Evolutionary conservation across 2,888 invertebrate species (phyloP).

Genomic region (Cerastis rubricosa): DNA sequence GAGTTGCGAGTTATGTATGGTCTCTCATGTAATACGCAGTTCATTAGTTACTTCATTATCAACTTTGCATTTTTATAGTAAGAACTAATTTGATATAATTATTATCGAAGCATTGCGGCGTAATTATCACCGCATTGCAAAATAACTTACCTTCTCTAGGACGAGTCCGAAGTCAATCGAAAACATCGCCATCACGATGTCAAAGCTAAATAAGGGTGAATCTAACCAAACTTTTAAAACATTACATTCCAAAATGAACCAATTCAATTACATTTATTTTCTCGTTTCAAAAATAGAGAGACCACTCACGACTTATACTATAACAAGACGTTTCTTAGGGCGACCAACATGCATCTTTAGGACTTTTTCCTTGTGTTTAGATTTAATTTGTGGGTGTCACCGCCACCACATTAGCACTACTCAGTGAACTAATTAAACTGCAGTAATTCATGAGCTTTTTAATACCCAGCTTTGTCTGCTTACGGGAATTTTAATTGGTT

Average conservation of each 20-base stretch:
- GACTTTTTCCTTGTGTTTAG: slow-evolving; percentile 16
- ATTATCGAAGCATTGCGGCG: not conserved
- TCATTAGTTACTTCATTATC: not conserved
- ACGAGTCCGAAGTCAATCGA: not conserved
- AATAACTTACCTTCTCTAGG: not conserved
- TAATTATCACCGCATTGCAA: not conserved
- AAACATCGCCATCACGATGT: not conserved
- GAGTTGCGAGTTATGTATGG: not conserved
- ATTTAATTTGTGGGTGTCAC: slow-evolving; percentile 9
- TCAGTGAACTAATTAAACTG: slow-evolving; percentile 39
- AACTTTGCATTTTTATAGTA: not conserved
- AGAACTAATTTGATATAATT: not conserved
- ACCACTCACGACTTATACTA: not conserved
- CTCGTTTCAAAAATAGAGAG: not conserved
- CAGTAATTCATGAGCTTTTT: slow-evolving; percentile 40
- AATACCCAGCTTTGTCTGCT: slow-evolving; percentile 37
- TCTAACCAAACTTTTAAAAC: not conserved
- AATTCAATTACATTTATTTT: not conserved
- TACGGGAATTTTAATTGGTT: slow-evolving; percentile 46
- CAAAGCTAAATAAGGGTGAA: not conserved
- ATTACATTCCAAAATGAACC: not conserved
- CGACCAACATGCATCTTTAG: not conserved
- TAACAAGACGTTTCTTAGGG: not conserved
- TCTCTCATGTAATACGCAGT: not conserved
- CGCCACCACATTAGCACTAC: slow-evolving; percentile 19